Base-by-base conservation (phyloP, 2,888 invertebrate species). In the Microplitis deprimator region DNA sequence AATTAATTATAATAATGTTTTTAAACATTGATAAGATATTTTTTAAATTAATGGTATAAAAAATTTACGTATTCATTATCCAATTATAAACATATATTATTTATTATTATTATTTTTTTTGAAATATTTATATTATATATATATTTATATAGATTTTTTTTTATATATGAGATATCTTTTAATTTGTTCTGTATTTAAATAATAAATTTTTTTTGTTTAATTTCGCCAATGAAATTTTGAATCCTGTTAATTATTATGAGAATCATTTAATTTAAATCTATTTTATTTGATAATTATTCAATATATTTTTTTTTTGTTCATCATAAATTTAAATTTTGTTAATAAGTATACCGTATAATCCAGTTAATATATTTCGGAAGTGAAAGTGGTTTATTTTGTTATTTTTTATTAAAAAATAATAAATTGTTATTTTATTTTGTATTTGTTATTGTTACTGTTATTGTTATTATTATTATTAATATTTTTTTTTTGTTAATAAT, bases 341-440 rank as follows among this genome's bases (percentile, higher is more conserved):
- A 81, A 64, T 76, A 77, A 77, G 77, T 73, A 73, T 73, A 76
- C 72, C 76, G 76, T 77, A 76, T 73, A 77, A 73, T 77, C 67
- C 74, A 77, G 73, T 74, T 69, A 65, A 83, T 85, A 84, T 50
- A 50, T 50, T 50, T 50, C 50, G 83, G 83, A 85, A 84, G 84
- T 85, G 82, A 84, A 84, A 83, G 82, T 83, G 85, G 73, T 62
- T 29, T 29, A 29, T 29, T 29, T 29, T 50, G 13, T 50, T 13
- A 8, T 50, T 13, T 13, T 68, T 83, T 84, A 87, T 88, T 87
- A 85, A 88, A 88, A 88, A 88, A 88, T 88, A 88, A 88, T 87
- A 88, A 85, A 81, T 79, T 70, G 79, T 81, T 80, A 74, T 38
- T 41, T 50, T 50, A 13, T 13, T 50, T 50, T 50, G 50, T 50